These are phyloP conservation scores for Thalassoma bifasciatum DNA, from an alignment of 2,113 vertebrate species.

Conservation along the genomic window DNA sequence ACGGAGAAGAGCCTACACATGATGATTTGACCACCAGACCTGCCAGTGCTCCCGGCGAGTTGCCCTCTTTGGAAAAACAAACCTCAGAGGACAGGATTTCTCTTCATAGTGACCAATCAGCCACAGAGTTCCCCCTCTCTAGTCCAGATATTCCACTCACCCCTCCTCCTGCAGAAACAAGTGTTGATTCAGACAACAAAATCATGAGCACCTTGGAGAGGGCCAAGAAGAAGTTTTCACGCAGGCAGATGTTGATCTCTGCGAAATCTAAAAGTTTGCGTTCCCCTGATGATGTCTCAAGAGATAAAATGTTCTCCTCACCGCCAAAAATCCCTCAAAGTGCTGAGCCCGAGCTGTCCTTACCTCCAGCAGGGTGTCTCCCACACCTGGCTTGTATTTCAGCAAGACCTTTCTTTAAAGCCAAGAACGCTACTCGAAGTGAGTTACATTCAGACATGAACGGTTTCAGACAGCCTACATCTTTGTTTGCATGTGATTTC, in stretches of 20 bases:
- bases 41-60: constrained; percentile 38
- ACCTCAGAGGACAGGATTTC: constrained; percentile 35
- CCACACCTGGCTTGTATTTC: constrained; percentile 71
- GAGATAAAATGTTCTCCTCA: constrained; percentile 13
- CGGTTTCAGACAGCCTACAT: not conserved
- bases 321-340: constrained; percentile 32
- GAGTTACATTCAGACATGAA: constrained; percentile 1
- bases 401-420: constrained; percentile 75
- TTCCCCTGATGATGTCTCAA: constrained; percentile 31
- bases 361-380: constrained; percentile 27
- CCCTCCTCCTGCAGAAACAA: constrained; percentile 46
- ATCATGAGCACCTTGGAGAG: constrained; percentile 78
- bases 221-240: constrained; percentile 78
- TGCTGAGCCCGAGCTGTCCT: not conserved
- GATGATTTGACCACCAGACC: constrained; percentile 58
- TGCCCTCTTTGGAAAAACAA: constrained; percentile 42
- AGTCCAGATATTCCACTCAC: constrained; percentile 63
- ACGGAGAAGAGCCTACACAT: constrained; percentile 51
- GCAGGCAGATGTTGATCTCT: constrained; percentile 61
- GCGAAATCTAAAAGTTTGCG: constrained; percentile 59
- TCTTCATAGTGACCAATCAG: constrained; percentile 45
- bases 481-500: not conserved
- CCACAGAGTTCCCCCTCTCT: constrained; percentile 33
- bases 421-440: constrained; percentile 37
- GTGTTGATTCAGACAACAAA: constrained; percentile 58